Base-by-base conservation (phyloP, 2,113 vertebrate genomes). In the Pholis gunnellus region DNA sequence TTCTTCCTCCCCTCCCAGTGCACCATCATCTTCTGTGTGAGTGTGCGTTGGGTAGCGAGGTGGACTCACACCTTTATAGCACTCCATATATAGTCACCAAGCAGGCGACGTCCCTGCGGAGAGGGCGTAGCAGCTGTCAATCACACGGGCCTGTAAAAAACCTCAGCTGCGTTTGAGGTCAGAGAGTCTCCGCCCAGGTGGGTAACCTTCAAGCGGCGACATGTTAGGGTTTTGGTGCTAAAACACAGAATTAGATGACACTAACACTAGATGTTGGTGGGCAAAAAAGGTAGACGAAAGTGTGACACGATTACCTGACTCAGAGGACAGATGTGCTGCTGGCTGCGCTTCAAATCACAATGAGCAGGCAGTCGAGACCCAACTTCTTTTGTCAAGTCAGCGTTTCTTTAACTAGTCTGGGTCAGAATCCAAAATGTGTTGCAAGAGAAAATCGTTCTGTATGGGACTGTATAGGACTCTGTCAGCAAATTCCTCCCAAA, bases 1-100 rank as follows among this genome's bases (percentile, higher is more conserved):
- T 72, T 79, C 80, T 93, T 84, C 88, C 73, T 93, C 93, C 93
- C 63, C 57, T 70, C 78, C 54, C 22, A 48, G 66, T 60, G 20
- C n/a, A 54, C 34, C 77, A 42, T 66, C 75, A 78, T 75, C 78
- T 84, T 17, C 20, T 22, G 15, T 44, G 71, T 18, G 9, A 10
- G 60, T 34, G 27, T 67, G 67, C 27, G 84, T 54, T 44, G n/a
- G 31, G 15, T n/a, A 52, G 50, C 56, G 70, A 75, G 50, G 68
- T 20, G 25, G n/a, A 42, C 61, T 80, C 48, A n/a, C 15, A 29
- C 54, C 44, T 64, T 56, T 18, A 8, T 20, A 5, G 22, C 63
- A 1, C 63, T 77, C 88, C 87, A 66, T 83, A 75, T 83, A 85
- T 66, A 15, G 88, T 72, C 84, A 83, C 3, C 3, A 0, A 46